Evolutionary conservation across 2,113 vertebrate species (phyloP), one percentile per base, ranked within the genome.

Genomic region (Haemorhous mexicanus): DNA sequence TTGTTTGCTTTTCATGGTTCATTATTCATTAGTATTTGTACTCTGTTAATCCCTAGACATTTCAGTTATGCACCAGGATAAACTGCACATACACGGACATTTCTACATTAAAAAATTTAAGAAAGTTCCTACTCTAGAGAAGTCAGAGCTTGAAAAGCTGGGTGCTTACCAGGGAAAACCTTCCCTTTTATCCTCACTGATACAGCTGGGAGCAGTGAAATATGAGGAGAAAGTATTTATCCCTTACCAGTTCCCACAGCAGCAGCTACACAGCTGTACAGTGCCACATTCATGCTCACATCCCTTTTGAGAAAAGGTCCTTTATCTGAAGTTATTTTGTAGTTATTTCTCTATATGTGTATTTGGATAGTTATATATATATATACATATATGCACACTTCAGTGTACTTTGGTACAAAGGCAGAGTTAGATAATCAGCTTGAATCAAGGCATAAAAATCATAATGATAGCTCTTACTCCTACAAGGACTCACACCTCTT

Each of bases 331-430:
- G 55, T 47, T 63, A 63, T 55, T 91, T 59, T 56, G 35, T 27
- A 83, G n/a, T 41, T 50, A 58, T 70, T 91, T 67, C 8, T 61
- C 43, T 62, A 19, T 9, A 5, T 16, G 3, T 27, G 2, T 70
- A 32, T 88, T 90, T 78, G 22, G 19, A 26, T 22, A 26, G 13
- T 13, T 83, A 10, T n/a, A 27, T 43, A 23, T 30, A 13, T n/a
- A 55, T 13, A 33, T 68, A 8, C 37, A 27, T 28, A 13, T 32
- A 39, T 55, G 8, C 13, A 28, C 15, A 35, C 9, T 50, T 37
- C 1, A 0, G 7, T 43, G 41, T 5, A 13, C 20, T 58, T 46
- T 2, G 0, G 7, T 55, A 55, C 4, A 10, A 15, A 78, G 13
- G 3, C 14, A 52, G 26, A 74, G 33, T 81, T 81, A 87, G 44